Percentiles rank a stretch among this genome's conserved stretches.
Conservation (phyloP, 2,888 invertebrate genomes). For the Philopedon plagiatum region DNA sequence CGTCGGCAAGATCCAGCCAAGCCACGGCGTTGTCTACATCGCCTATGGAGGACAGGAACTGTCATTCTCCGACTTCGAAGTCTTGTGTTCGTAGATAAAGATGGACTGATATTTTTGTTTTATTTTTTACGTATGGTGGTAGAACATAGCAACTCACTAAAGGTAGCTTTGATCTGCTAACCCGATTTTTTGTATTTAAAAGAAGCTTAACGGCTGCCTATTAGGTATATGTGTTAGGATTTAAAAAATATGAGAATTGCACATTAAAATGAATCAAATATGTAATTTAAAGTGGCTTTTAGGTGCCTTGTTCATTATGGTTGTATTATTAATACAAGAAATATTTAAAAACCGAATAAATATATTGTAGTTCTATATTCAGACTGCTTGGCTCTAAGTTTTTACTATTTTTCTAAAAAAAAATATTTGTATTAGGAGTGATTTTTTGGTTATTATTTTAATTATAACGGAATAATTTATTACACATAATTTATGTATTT, state of each 20-base stretch:
- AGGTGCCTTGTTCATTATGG: slow-evolving; percentile 21
- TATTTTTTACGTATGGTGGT: neutral
- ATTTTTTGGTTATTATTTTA: neutral
- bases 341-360: neutral
- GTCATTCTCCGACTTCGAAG: slow-evolving; percentile 85
- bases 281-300: slow-evolving; percentile 17
- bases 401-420: slow-evolving; percentile 24
- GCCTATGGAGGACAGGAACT: slow-evolving; percentile 86
- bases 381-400: slow-evolving; percentile 20
- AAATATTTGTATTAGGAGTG: neutral
- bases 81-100: slow-evolving; percentile 69
- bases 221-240: slow-evolving; percentile 8
- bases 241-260: neutral
- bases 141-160: neutral
- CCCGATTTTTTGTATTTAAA: neutral
- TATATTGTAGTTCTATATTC: neutral
- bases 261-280: slow-evolving; percentile 13
- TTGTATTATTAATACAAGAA: slow-evolving; percentile 2
- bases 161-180: slow-evolving; percentile 2
- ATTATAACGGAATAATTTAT: neutral
- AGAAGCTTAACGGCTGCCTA: slow-evolving; percentile 27
- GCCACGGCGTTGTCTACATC: slow-evolving; percentile 83
- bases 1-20: slow-evolving; percentile 87
- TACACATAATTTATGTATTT: neutral
- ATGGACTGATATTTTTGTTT: neutral